Percentiles rank a stretch among this genome's conserved stretches.
Conservation (phyloP, 2,113 vertebrate genomes). For the Antennarius striatus region DNA sequence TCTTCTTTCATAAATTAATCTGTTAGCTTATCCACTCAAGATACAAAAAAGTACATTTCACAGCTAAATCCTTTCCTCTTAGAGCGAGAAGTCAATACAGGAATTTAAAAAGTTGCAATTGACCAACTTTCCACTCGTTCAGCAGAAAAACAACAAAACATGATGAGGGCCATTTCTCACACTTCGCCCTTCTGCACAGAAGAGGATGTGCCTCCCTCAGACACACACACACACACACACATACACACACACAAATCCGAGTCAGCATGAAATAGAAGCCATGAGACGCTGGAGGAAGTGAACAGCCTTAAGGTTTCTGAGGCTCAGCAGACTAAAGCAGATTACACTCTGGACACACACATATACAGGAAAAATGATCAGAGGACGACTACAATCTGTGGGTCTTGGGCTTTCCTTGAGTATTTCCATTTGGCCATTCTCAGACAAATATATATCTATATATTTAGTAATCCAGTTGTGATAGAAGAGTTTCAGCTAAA, state of each 20-base stretch:
- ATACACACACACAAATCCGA: slow-evolving; percentile 18
- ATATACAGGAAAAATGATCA: slow-evolving; percentile 21
- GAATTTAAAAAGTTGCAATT: slow-evolving; percentile 63
- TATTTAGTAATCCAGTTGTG: too few relatives aligned
- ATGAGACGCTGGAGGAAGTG: slow-evolving; percentile 65
- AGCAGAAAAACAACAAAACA: slow-evolving; percentile 63
- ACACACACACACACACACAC: slow-evolving; percentile 2
- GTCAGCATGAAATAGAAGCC: slow-evolving; percentile 77
- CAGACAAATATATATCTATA: too few relatives aligned
- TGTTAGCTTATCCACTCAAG: too few relatives aligned
- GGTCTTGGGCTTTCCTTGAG: not conserved
- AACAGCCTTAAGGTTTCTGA: slow-evolving; percentile 51
- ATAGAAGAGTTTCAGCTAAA: too few relatives aligned
- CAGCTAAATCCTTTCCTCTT: not conserved
- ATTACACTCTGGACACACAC: slow-evolving; percentile 25
- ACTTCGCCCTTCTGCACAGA: slow-evolving; percentile 54
- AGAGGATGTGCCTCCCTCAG: slow-evolving; percentile 47
- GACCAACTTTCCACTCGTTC: slow-evolving; percentile 65
- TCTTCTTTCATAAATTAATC: too few relatives aligned
- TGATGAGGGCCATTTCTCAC: slow-evolving; percentile 46
- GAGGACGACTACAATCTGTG: not conserved
- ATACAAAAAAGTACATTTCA: too few relatives aligned
- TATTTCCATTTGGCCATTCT: too few relatives aligned
- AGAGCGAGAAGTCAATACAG: slow-evolving; percentile 46
- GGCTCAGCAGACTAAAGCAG: slow-evolving; percentile 57